phyloP scores from a whole-genome alignment of 2,888 invertebrate species.

The Fragum sueziense region DNA sequence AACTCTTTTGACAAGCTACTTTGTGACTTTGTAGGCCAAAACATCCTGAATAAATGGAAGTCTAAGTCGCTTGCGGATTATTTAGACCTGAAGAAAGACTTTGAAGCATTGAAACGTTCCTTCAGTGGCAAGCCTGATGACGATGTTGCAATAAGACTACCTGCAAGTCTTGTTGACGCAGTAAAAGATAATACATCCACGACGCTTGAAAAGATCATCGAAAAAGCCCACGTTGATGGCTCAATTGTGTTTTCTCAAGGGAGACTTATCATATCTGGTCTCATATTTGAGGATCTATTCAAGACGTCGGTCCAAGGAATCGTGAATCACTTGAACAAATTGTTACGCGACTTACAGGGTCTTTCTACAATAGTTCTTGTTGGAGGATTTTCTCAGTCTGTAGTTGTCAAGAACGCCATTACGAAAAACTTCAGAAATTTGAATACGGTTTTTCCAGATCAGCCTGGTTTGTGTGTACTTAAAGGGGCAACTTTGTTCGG shows the following conservation, averaged over 20 bases:
- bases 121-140: constrained; percentile 13
- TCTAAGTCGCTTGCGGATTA: constrained; percentile 26
- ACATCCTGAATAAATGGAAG: constrained; percentile 27
- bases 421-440: neutral
- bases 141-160: neutral
- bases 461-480: constrained; percentile 57
- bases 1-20: constrained; percentile 33
- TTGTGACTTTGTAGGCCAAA: constrained; percentile 32
- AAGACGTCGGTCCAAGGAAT: constrained; percentile 10
- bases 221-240: neutral
- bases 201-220: neutral
- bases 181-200: neutral
- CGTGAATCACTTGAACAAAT: constrained; percentile 11
- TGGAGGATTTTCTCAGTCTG: constrained; percentile 40
- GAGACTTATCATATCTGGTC: neutral
- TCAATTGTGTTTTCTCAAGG: neutral
- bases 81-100: constrained; percentile 38
- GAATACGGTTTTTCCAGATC: constrained; percentile 55
- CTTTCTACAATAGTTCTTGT: constrained; percentile 34
- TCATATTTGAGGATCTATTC: constrained; percentile 9
- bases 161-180: neutral
- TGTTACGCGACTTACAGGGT: constrained; percentile 6
- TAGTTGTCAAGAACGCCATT: constrained; percentile 26
- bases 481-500: constrained; percentile 63
- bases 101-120: constrained; percentile 43